phyloP scores from a whole-genome alignment of 2,113 vertebrate genomes.

The human (Homo sapiens) region GRCh38 chr1:181536501-181537000 shows the following conservation, averaged over 20 bases:
- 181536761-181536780: not conserved
- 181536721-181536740: not conserved
- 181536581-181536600: not conserved
- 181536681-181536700: not conserved
- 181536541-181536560: not conserved
- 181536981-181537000: not conserved
- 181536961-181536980: not conserved
- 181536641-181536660: not conserved
- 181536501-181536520: not conserved
- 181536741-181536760: not conserved
- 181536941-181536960: no score
- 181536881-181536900: not conserved
- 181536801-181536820: not conserved
- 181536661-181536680: not conserved
- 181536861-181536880: not conserved
- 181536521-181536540: not conserved
- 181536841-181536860: not conserved
- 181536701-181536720: not conserved
- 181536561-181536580: not conserved
- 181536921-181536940: not conserved
- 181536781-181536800: not conserved
- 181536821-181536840: not conserved
- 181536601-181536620: not conserved
- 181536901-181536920: not conserved
- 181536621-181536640: not conserved